phyloP scores from a whole-genome alignment of 2,797 vertebrate species.

The Gallinago stenura region DNA sequence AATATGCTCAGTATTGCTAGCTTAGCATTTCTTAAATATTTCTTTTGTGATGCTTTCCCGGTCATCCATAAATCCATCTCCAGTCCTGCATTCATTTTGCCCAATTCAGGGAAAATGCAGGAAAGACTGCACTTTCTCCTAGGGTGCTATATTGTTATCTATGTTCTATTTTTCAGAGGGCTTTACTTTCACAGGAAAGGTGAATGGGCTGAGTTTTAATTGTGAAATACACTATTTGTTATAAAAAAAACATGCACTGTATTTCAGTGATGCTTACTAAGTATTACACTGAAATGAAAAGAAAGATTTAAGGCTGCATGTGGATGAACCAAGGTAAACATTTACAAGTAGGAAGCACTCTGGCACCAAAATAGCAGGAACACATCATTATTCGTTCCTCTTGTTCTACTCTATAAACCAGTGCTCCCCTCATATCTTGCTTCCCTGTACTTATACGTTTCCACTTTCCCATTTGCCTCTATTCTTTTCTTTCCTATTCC shows the following conservation, averaged over 20 bases:
- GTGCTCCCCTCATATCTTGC: background rate
- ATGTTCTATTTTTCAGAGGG: background rate
- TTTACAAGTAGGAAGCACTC: background rate
- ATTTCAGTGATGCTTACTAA: background rate
- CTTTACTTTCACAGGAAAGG: background rate
- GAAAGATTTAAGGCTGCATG: background rate
- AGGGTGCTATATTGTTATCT: background rate
- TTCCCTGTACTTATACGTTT: background rate
- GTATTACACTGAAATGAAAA: background rate
- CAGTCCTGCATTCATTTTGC: background rate
- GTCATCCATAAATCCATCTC: background rate
- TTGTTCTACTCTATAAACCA: background rate
- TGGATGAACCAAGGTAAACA: background rate
- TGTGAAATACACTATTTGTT: background rate
- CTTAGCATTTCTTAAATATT: constrained; percentile 47
- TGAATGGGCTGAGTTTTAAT: background rate
- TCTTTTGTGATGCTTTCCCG: constrained; percentile 10
- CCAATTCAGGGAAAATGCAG: background rate
- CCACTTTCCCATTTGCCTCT: background rate
- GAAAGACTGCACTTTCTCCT: background rate
- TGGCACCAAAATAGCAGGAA: background rate
- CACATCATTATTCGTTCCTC: background rate
- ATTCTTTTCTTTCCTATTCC: background rate
- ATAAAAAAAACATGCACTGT: background rate
- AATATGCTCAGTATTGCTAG: constrained; percentile 52